A percentile compares a stretch with the other conserved stretches of the same genome.
phyloP scores from a whole-genome alignment of 92 coral and sea anemone species.

The Actinostola sp. region DNA sequence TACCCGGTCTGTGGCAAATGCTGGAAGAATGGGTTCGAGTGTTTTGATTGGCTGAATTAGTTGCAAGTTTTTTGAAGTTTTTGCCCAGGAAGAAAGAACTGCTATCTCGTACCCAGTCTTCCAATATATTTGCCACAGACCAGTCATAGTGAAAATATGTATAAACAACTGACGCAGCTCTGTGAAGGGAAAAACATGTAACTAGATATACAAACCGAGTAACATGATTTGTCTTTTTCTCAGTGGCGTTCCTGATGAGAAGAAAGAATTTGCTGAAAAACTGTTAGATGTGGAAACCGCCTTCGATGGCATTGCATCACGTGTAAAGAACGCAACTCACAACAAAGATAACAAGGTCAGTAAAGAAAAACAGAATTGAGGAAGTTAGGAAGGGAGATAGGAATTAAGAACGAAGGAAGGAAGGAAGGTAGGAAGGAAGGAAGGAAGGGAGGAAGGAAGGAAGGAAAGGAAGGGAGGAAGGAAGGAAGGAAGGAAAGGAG shows the following conservation, averaged over 20 bases:
- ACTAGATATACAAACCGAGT: neutral
- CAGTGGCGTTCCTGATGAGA: neutral
- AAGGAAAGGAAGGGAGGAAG: neutral
- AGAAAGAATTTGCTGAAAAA: neutral
- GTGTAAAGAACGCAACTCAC: neutral
- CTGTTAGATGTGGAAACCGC: neutral
- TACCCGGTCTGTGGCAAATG: too few species aligned
- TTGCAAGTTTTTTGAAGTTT: too few species aligned
- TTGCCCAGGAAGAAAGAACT: too few species aligned
- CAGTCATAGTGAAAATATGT: too few species aligned
- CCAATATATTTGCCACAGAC: too few species aligned
- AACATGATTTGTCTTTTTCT: neutral
- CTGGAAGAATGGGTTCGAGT: too few species aligned
- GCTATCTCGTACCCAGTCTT: too few species aligned
- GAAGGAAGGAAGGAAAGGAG: neutral
- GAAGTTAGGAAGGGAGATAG: neutral
- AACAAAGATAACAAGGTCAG: slow-evolving; percentile 25
- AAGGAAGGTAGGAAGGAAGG: neutral
- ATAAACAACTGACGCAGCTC: too few species aligned
- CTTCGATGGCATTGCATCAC: slow-evolving; percentile 1
- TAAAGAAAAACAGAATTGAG: neutral
- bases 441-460: neutral
- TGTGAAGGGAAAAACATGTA: neutral
- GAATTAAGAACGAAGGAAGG: neutral
- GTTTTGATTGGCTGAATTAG: too few species aligned